Percentiles rank a stretch among this genome's conserved stretches.
Conservation (phyloP, 2,888 invertebrate genomes). For the Machimus atricapillus region DNA sequence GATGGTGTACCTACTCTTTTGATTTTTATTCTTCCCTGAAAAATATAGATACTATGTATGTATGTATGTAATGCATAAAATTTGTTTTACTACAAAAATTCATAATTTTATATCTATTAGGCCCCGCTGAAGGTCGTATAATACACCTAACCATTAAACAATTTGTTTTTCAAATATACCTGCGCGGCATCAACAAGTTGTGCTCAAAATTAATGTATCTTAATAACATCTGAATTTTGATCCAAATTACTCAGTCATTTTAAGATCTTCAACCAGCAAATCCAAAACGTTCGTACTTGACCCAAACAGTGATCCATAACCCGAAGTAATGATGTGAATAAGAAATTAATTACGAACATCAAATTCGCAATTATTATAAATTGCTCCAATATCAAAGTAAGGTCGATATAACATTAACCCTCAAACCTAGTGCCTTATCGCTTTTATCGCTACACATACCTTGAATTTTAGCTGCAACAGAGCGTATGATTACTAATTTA, state of each 20-base stretch:
- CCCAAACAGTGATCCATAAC: background rate
- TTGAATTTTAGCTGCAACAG: background rate
- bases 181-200: too few species aligned
- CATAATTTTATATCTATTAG: too few species aligned
- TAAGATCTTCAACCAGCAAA: background rate
- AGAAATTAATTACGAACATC: background rate
- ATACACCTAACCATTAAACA: too few species aligned
- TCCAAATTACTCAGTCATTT: background rate
- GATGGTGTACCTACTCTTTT: background rate
- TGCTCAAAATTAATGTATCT: background rate
- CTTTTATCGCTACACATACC: background rate
- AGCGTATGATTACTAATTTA: background rate
- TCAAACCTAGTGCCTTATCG: background rate
- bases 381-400: background rate
- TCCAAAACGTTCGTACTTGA: background rate
- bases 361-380: background rate
- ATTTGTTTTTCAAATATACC: too few species aligned
- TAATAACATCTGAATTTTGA: background rate
- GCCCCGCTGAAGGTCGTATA: too few species aligned
- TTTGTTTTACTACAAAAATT: too few species aligned
- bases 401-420: background rate
- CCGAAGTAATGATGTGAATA: background rate
- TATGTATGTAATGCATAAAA: too few species aligned
- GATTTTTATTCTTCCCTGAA: background rate
- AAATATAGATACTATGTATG: background rate